Conservation (phyloP, 2,888 invertebrate species). For the Ernsta delagoae region DNA sequence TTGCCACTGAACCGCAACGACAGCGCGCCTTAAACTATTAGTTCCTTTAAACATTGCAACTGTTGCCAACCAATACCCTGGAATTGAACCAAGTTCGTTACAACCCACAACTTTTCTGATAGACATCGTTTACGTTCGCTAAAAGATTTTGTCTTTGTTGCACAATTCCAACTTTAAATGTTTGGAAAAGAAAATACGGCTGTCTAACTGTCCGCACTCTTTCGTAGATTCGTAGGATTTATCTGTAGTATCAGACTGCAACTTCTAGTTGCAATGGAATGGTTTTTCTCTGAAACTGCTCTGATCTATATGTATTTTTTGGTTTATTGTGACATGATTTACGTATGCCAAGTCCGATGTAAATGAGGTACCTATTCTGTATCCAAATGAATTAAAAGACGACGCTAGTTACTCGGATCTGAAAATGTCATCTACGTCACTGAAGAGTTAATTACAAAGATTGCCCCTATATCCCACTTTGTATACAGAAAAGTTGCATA, state of each 20-base stretch:
- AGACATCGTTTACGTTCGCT: slow-evolving; percentile 34
- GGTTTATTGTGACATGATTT: not conserved
- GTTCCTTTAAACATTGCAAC: slow-evolving; percentile 42
- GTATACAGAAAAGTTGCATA: not conserved
- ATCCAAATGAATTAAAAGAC: no score
- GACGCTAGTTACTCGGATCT: no score
- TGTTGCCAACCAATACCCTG: slow-evolving; percentile 41
- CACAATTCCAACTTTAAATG: slow-evolving; percentile 33
- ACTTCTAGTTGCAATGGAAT: slow-evolving; percentile 10
- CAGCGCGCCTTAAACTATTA: slow-evolving; percentile 38
- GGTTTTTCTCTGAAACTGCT: slow-evolving; percentile 2
- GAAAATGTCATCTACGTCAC: not conserved
- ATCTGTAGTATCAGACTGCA: slow-evolving; percentile 18
- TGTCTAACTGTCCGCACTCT: slow-evolving; percentile 34
- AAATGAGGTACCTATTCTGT: no score
- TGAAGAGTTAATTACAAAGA: not conserved
- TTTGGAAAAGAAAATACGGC: slow-evolving; percentile 30
- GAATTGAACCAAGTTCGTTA: slow-evolving; percentile 27
- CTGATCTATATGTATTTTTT: not conserved
- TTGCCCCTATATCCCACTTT: not conserved
- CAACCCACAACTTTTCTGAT: slow-evolving; percentile 28
- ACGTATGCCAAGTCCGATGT: not conserved
- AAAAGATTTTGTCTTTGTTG: slow-evolving; percentile 35
- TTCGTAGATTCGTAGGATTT: slow-evolving; percentile 32
- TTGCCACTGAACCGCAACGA: slow-evolving; percentile 27